A percentile compares a stretch with the other conserved stretches of the same genome.
phyloP scores from a whole-genome alignment of 2,888 invertebrate species.

The Glaucopsyche alexis region DNA sequence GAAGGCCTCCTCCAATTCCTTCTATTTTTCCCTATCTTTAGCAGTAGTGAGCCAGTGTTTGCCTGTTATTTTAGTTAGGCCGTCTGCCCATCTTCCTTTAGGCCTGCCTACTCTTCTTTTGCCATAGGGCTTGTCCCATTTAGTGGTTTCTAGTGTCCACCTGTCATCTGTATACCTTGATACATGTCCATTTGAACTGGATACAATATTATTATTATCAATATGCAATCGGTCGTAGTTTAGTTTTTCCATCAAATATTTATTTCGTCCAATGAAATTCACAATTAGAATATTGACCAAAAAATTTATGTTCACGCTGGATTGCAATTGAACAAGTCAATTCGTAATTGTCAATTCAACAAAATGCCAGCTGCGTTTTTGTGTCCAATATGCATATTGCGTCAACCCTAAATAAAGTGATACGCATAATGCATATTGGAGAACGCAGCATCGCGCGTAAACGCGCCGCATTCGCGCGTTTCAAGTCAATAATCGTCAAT shows the following conservation, averaged over 20 bases:
- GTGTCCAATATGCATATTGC: constrained; percentile 61
- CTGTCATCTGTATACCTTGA: too few relatives aligned
- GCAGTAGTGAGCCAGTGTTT: too few relatives aligned
- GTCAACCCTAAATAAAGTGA: constrained; percentile 51
- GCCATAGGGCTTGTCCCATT: too few relatives aligned
- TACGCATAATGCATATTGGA: background rate
- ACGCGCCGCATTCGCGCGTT: background rate
- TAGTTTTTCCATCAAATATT: constrained; percentile 7
- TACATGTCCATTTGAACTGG: too few relatives aligned
- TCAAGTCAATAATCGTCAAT: too few relatives aligned
- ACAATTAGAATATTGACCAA: constrained; percentile 30
- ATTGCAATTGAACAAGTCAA: constrained; percentile 49
- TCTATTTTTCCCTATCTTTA: too few relatives aligned
- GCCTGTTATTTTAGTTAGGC: too few relatives aligned
- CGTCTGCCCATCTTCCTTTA: too few relatives aligned
- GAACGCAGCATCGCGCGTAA: background rate
- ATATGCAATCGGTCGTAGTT: constrained; percentile 6
- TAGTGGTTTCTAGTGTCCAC: too few relatives aligned
- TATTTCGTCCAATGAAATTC: constrained; percentile 8
- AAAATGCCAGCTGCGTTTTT: constrained; percentile 53
- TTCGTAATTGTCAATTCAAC: constrained; percentile 42
- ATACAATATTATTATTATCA: background rate
- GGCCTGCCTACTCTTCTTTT: too few relatives aligned
- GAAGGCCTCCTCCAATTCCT: too few relatives aligned
- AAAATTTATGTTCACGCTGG: constrained; percentile 35